Evolutionary conservation across 2,113 vertebrate genomes (phyloP), one percentile per base, ranked within the genome.

Genomic region (Hippocampus comes): DNA sequence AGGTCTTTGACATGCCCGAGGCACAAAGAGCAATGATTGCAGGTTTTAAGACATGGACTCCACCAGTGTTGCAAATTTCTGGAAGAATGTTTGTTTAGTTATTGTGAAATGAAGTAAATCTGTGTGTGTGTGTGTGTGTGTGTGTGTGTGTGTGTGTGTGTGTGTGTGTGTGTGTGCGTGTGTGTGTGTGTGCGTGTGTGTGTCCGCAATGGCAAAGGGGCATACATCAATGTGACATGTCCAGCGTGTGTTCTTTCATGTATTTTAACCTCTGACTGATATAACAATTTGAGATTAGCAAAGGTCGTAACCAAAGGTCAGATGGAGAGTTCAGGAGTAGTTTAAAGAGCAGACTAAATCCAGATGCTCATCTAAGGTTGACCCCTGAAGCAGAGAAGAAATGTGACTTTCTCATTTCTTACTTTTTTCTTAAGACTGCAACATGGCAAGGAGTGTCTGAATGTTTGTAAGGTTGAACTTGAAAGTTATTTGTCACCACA

Each of bases 341-440:
- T 89, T 83, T 72, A 51, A 51, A 51, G 48, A 69, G 1, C 64
- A 75, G 68, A 89, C 73, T 72, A 81, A 82, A 90, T 83, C 80
- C 88, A 91, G 88, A 87, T 51, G 48, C 48, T 49, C 15, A 5
- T 51, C 48, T 51, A 18, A 17, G 48, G 2, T 7, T 18, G 48
- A 17, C 15, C 1, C 15, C 2, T 2, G 43, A 4, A 3, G 43
- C 10, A 14, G 11, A 46, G 12, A 46, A 46, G 14, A 46, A 46
- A 2, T 3, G 12, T 12, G 43, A 46, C 14, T 46, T 14, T 46
- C 12, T 46, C 12, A 15, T 15, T 14, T 46, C 43, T 46, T 46
- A 4, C 43, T 14, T 38, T 38, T 46, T 46, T 46, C 10, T 46
- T 15, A 46, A 46, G 10, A 46, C 12, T 14, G 11, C 43, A 46